Conservation (phyloP, 2,888 invertebrate species). For the Nasonia oneida region DNA sequence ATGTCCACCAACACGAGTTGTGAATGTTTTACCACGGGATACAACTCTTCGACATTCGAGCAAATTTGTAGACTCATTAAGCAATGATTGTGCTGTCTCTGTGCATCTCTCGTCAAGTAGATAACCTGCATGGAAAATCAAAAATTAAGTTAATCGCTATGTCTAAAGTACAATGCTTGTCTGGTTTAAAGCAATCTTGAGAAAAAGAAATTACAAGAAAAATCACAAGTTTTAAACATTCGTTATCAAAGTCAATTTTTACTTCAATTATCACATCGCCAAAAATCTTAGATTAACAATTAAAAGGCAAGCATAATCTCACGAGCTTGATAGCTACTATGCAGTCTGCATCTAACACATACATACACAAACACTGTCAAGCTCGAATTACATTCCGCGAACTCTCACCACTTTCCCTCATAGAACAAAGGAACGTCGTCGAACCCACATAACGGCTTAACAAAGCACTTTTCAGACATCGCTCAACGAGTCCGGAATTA, state of each 20-base stretch:
- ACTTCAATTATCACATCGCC: background rate
- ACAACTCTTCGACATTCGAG: conserved; percentile 65
- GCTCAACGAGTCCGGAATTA: background rate
- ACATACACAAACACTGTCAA: background rate
- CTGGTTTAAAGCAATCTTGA: no score
- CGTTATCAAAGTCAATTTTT: background rate
- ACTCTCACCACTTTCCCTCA: background rate
- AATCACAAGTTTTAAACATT: no score
- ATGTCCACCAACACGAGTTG: conserved; percentile 58
- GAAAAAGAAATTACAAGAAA: background rate
- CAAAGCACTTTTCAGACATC: background rate
- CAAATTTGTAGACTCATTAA: conserved; percentile 64
- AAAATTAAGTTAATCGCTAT: background rate
- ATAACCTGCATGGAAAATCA: conserved; percentile 44
- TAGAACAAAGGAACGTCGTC: background rate
- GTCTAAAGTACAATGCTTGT: background rate
- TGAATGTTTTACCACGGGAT: conserved; percentile 63
- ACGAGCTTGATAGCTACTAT: background rate
- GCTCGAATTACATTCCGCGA: background rate
- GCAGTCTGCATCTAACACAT: background rate
- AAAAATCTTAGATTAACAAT: background rate
- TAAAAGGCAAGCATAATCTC: background rate
- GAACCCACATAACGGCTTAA: background rate
- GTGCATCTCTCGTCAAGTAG: conserved; percentile 52
- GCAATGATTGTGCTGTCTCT: conserved; percentile 59